phyloP scores from a whole-genome alignment of 1,140 invertebrate species.

The Gryon sp. region DNA sequence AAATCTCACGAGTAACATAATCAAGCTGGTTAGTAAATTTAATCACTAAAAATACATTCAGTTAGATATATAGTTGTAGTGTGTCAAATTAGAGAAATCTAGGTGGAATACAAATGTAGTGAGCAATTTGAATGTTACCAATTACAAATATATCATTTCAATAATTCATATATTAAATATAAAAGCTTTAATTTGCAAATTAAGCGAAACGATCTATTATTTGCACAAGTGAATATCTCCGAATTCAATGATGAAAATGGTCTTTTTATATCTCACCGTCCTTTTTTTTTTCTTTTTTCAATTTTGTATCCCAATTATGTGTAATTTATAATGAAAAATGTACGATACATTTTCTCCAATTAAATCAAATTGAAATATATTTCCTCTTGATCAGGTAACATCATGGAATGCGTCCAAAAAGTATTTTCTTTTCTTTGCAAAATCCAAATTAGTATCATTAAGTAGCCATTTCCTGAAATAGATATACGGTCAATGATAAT shows the following conservation, averaged over 20 bases:
- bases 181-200: too few relatives aligned
- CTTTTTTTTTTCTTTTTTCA: too few relatives aligned
- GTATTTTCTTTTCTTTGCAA: slow-evolving; percentile 27
- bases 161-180: too few relatives aligned
- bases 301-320: slow-evolving; percentile 16
- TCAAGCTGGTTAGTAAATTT: slow-evolving; percentile 41
- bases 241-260: too few relatives aligned
- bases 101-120: neutral
- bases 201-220: too few relatives aligned
- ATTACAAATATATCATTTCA: too few relatives aligned
- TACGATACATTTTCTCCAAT: slow-evolving; percentile 42
- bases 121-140: too few relatives aligned
- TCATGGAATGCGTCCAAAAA: slow-evolving; percentile 49
- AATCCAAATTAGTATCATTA: slow-evolving; percentile 28
- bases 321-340: slow-evolving; percentile 32
- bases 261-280: too few relatives aligned
- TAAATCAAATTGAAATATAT: slow-evolving; percentile 42
- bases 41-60: slow-evolving; percentile 50
- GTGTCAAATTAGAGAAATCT: slow-evolving; percentile 10
- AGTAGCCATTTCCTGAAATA: slow-evolving; percentile 31
- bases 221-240: too few relatives aligned
- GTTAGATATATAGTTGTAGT: slow-evolving; percentile 7
- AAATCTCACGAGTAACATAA: slow-evolving; percentile 7
- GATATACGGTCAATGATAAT: neutral
- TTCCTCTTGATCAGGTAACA: slow-evolving; percentile 39